A percentile compares a stretch with the other conserved stretches of the same genome.
phyloP scores from a whole-genome alignment of 1,140 invertebrate genomes.

The Drosophila littoralis region DNA sequence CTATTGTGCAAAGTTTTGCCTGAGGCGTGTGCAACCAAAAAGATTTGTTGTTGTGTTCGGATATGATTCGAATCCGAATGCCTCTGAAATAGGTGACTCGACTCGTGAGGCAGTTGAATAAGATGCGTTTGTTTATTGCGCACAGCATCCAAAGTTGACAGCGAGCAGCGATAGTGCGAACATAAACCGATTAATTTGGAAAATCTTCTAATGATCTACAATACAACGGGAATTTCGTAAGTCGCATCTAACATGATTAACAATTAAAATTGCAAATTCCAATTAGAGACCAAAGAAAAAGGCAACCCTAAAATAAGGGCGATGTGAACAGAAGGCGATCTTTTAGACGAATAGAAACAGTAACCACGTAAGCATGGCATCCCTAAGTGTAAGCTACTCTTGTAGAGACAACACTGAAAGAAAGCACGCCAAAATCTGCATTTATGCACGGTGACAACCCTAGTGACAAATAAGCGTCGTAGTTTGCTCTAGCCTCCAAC shows the following conservation, averaged over 20 bases:
- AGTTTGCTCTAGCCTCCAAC: neutral
- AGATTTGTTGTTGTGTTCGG: conserved; percentile 51
- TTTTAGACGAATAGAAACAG: too few species aligned
- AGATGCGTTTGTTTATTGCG: conserved; percentile 33
- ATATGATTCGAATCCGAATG: conserved; percentile 43
- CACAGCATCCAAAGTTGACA: neutral
- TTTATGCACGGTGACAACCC: neutral
- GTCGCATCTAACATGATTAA: too few species aligned
- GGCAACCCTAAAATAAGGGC: too few species aligned
- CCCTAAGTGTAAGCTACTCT: too few species aligned
- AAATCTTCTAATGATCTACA: too few species aligned
- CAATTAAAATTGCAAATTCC: too few species aligned
- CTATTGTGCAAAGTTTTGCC: conserved; percentile 26
- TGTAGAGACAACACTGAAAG: too few species aligned
- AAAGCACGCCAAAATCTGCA: neutral
- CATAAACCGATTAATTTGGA: too few species aligned
- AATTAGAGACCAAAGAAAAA: too few species aligned
- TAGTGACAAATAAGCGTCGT: neutral
- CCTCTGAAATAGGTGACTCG: neutral
- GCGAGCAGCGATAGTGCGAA: neutral
- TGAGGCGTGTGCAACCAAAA: conserved; percentile 24
- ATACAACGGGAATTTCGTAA: too few species aligned
- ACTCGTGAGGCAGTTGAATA: conserved; percentile 33
- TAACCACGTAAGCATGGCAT: too few species aligned
- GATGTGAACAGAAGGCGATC: too few species aligned